A percentile compares a stretch with the other conserved stretches of the same genome.
phyloP scores from a whole-genome alignment of 1,140 invertebrate species.

The Ceratosolen solmsi region DNA sequence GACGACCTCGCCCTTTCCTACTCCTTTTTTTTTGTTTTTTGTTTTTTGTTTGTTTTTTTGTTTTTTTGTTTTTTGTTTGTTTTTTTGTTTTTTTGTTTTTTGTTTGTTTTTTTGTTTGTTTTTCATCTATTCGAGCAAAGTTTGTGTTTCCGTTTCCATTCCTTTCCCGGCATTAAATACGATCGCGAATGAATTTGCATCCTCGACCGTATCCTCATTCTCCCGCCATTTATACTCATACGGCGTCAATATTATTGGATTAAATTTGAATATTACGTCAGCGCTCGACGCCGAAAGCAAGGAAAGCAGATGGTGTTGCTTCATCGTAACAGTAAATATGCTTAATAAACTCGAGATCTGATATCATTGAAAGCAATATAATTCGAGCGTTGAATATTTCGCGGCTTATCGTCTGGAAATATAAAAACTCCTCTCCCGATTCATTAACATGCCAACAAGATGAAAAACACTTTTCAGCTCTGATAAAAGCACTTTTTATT shows the following conservation, averaged over 20 bases:
- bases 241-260: background rate
- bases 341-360: background rate
- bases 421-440: background rate
- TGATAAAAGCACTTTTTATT: background rate
- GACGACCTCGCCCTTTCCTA: background rate
- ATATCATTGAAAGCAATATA: background rate
- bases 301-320: background rate
- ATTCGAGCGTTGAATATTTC: background rate
- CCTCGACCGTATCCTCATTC: background rate
- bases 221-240: background rate
- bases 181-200: background rate
- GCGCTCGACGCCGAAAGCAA: background rate
- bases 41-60: no score
- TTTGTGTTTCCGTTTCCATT: background rate
- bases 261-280: background rate
- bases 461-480: background rate
- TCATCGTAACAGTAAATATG: background rate
- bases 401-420: background rate
- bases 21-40: background rate
- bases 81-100: no score
- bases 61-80: no score
- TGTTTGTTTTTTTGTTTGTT: no score
- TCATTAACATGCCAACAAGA: background rate
- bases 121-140: no score
- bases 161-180: conserved; percentile 5